Evolutionary conservation across 2,888 invertebrate genomes (phyloP), one percentile per base, ranked within the genome.

Genomic region (Oeneis ivallda): DNA sequence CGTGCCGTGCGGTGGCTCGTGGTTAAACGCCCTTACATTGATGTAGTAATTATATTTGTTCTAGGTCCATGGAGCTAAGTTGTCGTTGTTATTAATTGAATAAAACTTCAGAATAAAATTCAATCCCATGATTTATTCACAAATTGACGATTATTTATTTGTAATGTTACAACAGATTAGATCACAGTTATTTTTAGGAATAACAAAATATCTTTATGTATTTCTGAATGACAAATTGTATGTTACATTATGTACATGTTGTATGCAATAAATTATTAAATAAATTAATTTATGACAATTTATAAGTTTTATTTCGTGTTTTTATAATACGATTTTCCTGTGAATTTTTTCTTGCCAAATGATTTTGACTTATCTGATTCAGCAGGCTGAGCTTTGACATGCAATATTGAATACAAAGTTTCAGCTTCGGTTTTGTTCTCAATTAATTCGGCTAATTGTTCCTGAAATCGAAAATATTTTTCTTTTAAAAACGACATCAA

Each of bases 391-490:
- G 94, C 93, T 75, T 93, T 93, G 26, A 94, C 92, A 77, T 97
- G 96, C 50, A 97, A 79, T 71, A 95, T 94, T 61, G 94, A 94
- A 83, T 95, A 94, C 15, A 97, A 85, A 64, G 94, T 87, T 73
- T 94, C 93, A 0, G 95, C 95, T 81, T 96, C 95, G 67, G 83
- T 90, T 75, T 93, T 92, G 79, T 96, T 97, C 72, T 95, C 96
- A 65, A 98, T 81, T 54, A 98, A 89, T 70, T 93, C 92, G 50
- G 89, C 84, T 68, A 98, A 81, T 80, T 97, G 94, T 63, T 94
- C 94, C 94, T 96, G 79, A 56, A 86, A 85, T 54, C 10, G 15
- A 54, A 56, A 41, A 45, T 43, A 60, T 15, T 17, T 47, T 9
- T 47, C 9, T 9, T 17, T 15, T 47, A 17, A 15, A 7, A 1